phyloP scores from a whole-genome alignment of 2,797 vertebrate genomes.

The Hyperoplus lanceolatus region DNA sequence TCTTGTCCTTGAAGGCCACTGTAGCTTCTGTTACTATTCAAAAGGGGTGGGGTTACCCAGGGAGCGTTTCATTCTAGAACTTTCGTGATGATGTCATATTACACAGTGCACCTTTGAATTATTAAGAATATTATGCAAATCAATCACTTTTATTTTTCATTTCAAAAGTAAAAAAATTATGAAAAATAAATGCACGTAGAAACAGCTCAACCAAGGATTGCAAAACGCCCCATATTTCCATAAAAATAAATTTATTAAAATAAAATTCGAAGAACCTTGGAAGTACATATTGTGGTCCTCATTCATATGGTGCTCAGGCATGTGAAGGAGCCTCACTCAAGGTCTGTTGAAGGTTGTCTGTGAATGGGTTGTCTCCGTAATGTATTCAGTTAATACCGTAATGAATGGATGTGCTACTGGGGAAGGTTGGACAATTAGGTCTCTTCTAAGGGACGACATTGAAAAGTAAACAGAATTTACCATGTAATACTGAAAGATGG shows the following conservation, averaged over 20 bases:
- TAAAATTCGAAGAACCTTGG: too few species aligned
- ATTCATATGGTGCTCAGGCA: background rate
- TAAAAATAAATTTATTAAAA: background rate
- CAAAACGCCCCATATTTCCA: background rate
- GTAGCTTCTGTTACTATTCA: too few species aligned
- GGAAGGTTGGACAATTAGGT: background rate
- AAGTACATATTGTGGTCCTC: background rate
- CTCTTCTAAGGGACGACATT: background rate
- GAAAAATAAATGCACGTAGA: background rate
- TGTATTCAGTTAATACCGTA: background rate
- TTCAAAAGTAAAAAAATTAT: background rate
- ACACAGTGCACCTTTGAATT: too few species aligned
- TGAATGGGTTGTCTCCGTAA: too few species aligned
- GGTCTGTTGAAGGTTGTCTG: conserved; percentile 5
- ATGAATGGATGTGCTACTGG: background rate
- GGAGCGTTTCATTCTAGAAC: too few species aligned
- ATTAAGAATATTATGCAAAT: too few species aligned
- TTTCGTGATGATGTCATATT: too few species aligned
- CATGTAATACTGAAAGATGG: background rate
- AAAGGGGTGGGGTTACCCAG: too few species aligned
- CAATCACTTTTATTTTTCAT: background rate
- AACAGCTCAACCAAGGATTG: background rate
- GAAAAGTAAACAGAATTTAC: background rate
- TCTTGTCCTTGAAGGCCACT: too few species aligned
- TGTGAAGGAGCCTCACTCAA: background rate